Percentiles rank a stretch among this genome's conserved stretches.
These are phyloP conservation scores for Gonatopus flavifemur DNA, from an alignment of 1,140 invertebrate species.

Conservation along the genomic window DNA sequence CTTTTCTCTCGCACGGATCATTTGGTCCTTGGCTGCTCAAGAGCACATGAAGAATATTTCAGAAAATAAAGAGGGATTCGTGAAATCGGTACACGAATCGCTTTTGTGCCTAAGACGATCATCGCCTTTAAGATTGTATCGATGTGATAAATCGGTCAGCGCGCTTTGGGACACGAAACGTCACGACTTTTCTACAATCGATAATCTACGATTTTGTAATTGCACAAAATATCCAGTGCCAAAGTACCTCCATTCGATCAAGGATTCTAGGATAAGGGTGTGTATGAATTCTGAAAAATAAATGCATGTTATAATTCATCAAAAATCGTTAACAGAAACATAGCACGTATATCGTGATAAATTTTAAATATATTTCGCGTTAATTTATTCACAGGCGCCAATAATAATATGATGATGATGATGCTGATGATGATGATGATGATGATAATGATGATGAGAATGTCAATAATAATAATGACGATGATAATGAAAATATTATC, in stretches of 20 bases:
- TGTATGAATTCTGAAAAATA: too few species aligned
- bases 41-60: constrained; percentile 16
- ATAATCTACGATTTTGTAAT: too few species aligned
- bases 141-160: too few species aligned
- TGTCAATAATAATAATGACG: constrained; percentile 12
- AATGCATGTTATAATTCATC: neutral
- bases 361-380: constrained; percentile 58
- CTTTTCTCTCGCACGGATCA: constrained; percentile 26
- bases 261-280: too few species aligned
- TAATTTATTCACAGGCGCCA: constrained; percentile 57
- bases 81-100: too few species aligned
- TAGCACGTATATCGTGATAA: constrained; percentile 56
- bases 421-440: constrained; percentile 20
- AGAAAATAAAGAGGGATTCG: constrained; percentile 10
- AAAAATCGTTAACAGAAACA: constrained; percentile 14
- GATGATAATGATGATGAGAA: constrained; percentile 26
- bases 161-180: too few species aligned
- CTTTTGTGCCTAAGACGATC: too few species aligned
- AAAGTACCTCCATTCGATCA: too few species aligned
- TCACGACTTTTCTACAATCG: too few species aligned
- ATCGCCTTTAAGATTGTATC: too few species aligned
- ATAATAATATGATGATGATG: constrained; percentile 44
- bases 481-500: constrained; percentile 41
- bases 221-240: too few species aligned
- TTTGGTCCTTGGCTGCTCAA: constrained; percentile 44